These are phyloP conservation scores for Scolopax bukidnonensis DNA, from an alignment of 2,797 vertebrate species.

Conservation along the genomic window DNA sequence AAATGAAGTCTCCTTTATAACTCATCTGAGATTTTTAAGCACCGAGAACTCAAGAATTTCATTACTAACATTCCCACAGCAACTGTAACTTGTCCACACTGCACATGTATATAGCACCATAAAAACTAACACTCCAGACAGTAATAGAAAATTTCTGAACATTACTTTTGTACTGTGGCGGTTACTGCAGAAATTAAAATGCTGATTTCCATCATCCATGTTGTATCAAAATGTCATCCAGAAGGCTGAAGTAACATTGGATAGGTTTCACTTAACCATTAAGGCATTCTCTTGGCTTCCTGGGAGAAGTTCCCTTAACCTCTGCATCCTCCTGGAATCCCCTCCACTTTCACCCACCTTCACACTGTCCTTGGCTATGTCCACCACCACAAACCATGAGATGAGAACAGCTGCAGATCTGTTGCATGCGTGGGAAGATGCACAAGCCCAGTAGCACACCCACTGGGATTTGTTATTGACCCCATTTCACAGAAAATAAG, in stretches of 20 bases:
- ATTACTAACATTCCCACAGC: slow-evolving; percentile 50
- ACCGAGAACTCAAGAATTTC: slow-evolving; percentile 52
- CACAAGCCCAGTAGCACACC: background rate
- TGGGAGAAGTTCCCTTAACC: background rate
- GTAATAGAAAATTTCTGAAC: slow-evolving; percentile 22
- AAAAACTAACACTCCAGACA: slow-evolving; percentile 45
- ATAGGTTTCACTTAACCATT: background rate
- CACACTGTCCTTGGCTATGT: background rate
- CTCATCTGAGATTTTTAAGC: slow-evolving; percentile 52
- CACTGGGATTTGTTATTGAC: background rate
- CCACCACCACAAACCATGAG: background rate
- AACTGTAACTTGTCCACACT: slow-evolving; percentile 52
- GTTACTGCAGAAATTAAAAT: slow-evolving; percentile 28
- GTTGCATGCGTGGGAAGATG: background rate
- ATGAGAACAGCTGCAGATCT: background rate
- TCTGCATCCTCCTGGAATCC: background rate
- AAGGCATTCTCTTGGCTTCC: background rate
- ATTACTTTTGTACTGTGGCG: background rate
- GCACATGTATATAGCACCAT: slow-evolving; percentile 16
- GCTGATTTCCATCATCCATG: background rate
- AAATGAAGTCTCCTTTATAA: slow-evolving; percentile 58
- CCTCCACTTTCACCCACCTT: background rate
- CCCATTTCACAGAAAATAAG: background rate
- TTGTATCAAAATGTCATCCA: slow-evolving; percentile 23
- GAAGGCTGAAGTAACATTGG: background rate